phyloP scores from a whole-genome alignment of 2,888 invertebrate species.

The Poecilus cupreus region DNA sequence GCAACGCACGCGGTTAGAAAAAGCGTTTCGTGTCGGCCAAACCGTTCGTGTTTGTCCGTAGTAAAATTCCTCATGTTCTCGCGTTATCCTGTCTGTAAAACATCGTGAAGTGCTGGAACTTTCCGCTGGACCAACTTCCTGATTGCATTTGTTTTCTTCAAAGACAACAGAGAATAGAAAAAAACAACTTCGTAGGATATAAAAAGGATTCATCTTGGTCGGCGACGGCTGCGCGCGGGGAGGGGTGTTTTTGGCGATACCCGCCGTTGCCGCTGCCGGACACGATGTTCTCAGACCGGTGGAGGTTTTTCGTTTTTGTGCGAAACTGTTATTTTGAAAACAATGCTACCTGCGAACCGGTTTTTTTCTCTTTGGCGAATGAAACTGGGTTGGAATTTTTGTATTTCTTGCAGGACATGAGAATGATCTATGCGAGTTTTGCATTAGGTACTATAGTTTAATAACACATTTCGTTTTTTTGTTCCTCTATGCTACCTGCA shows the following conservation, averaged over 20 bases:
- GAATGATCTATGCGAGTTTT: neutral
- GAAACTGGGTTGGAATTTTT: conserved; percentile 1
- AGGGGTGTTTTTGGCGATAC: neutral
- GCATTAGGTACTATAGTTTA: neutral
- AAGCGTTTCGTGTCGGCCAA: conserved; percentile 39
- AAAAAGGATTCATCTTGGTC: conserved; percentile 57
- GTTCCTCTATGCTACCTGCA: neutral
- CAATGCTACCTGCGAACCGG: conserved; percentile 36
- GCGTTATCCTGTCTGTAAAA: conserved; percentile 50
- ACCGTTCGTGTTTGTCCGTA: conserved; percentile 49
- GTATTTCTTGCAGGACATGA: neutral
- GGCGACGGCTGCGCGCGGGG: neutral
- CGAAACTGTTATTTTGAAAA: conserved; percentile 40
- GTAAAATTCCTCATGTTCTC: conserved; percentile 56
- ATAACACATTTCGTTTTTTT: neutral
- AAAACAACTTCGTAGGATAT: conserved; percentile 54
- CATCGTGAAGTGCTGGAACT: conserved; percentile 58
- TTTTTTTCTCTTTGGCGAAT: neutral
- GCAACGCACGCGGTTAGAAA: conserved; percentile 34
- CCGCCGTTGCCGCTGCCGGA: neutral
- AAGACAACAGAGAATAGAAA: conserved; percentile 58
- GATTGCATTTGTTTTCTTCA: conserved; percentile 59
- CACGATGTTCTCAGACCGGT: conserved; percentile 6
- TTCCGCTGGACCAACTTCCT: conserved; percentile 59
- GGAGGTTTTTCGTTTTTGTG: conserved; percentile 12